These are phyloP conservation scores for Sweltsa coloradensis DNA, from an alignment of 1,140 invertebrate species.

Conservation along the genomic window DNA sequence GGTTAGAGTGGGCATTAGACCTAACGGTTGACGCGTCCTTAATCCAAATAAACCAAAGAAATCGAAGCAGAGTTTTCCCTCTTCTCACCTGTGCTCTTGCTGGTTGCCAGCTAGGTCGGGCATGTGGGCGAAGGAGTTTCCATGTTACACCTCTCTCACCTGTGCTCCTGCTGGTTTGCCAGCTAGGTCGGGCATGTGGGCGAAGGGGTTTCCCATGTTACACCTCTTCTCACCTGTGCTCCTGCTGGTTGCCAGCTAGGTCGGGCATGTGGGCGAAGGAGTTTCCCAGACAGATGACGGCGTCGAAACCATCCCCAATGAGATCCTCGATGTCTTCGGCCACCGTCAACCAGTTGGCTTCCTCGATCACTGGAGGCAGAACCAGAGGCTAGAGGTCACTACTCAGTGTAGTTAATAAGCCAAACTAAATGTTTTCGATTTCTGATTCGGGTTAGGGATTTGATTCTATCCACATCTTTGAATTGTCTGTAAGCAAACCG, in stretches of 20 bases:
- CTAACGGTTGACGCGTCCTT: no score
- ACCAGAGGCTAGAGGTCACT: not conserved
- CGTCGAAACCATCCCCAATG: slow-evolving; percentile 53
- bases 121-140: slow-evolving; percentile 82
- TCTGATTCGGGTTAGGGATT: no score
- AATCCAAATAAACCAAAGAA: no score
- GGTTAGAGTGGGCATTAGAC: no score
- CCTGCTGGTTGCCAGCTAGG: slow-evolving; percentile 57
- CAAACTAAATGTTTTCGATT: no score
- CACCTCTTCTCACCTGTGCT: slow-evolving; percentile 59
- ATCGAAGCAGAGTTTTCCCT: no score
- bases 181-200: slow-evolving; percentile 65
- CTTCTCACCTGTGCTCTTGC: slow-evolving; percentile 56
- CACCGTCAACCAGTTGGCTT: slow-evolving; percentile 66
- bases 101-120: slow-evolving; percentile 65
- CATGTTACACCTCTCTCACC: no score
- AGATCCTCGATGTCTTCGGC: slow-evolving; percentile 51
- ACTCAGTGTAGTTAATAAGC: no score
- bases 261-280: slow-evolving; percentile 81
- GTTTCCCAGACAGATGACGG: slow-evolving; percentile 77
- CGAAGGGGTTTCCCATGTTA: slow-evolving; percentile 83
- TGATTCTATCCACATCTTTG: no score
- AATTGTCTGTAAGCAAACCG: no score
- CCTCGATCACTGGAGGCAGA: slow-evolving; percentile 54
- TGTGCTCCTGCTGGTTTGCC: slow-evolving; percentile 69